phyloP scores from a whole-genome alignment of 2,797 vertebrate species.

The Rhinogobio ventralis region DNA sequence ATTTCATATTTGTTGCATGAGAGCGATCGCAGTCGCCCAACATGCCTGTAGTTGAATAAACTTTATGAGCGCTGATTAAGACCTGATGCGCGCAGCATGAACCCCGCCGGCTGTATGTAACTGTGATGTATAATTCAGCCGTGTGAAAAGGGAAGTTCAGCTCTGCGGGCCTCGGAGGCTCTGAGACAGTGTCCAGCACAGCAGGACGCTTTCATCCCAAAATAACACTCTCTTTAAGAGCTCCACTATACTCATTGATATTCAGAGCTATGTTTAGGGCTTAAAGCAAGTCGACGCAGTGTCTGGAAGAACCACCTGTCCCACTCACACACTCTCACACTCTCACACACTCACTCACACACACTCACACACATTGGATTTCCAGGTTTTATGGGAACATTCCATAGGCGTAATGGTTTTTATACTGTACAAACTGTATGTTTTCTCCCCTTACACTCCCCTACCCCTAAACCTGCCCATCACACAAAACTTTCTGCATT shows the following conservation, averaged over 20 bases:
- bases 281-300: slow-evolving; percentile 21
- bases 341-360: too few relatives aligned
- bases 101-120: background rate
- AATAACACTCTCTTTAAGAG: slow-evolving; percentile 37
- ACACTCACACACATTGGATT: too few relatives aligned
- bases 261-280: slow-evolving; percentile 39
- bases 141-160: slow-evolving; percentile 20
- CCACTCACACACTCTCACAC: background rate
- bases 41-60: background rate
- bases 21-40: background rate
- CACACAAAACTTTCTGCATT: too few relatives aligned
- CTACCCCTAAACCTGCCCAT: too few relatives aligned
- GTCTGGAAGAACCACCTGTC: slow-evolving; percentile 6
- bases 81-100: background rate
- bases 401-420: too few relatives aligned
- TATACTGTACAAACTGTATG: too few relatives aligned
- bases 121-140: slow-evolving; percentile 41
- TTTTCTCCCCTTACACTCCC: too few relatives aligned
- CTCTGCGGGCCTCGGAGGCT: background rate
- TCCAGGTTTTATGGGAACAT: too few relatives aligned
- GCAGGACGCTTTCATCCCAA: slow-evolving; percentile 34
- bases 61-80: background rate
- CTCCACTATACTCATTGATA: slow-evolving; percentile 30
- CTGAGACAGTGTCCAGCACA: slow-evolving; percentile 7
- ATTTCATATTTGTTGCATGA: background rate